phyloP scores from a whole-genome alignment of 2,888 invertebrate genomes.

The Nemotelus nigrinus region DNA sequence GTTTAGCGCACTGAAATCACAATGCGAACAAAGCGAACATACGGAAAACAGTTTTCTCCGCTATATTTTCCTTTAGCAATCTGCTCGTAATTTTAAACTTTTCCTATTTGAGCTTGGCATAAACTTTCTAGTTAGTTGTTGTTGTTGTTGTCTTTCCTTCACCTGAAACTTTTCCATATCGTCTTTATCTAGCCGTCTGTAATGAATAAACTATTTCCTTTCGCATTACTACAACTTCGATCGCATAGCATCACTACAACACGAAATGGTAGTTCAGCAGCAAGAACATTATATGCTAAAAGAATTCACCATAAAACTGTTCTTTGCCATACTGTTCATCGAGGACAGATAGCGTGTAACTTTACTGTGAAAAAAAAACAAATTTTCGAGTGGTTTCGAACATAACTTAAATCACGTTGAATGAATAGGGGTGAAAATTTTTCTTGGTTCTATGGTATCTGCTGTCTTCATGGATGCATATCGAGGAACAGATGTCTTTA shows the following conservation, averaged over 20 bases:
- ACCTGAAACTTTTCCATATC: slow-evolving; percentile 36
- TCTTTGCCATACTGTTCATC: not conserved
- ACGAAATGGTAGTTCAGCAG: not conserved
- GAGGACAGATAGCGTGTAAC: slow-evolving; percentile 14
- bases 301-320: not conserved
- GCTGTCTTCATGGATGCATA: no score
- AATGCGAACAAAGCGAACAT: slow-evolving; percentile 14
- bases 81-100: slow-evolving; percentile 36
- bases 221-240: slow-evolving; percentile 27
- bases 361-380: slow-evolving; percentile 19
- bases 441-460: no score
- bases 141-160: slow-evolving; percentile 3
- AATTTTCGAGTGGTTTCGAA: slow-evolving; percentile 37
- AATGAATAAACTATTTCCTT: slow-evolving; percentile 36
- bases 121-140: slow-evolving; percentile 17
- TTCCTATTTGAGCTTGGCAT: slow-evolving; percentile 35
- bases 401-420: slow-evolving; percentile 20
- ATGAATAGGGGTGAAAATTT: not conserved
- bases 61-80: not conserved
- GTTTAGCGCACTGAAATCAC: not conserved
- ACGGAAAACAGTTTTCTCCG: slow-evolving; percentile 14
- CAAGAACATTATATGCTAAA: not conserved
- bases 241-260: not conserved
- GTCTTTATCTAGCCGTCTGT: slow-evolving; percentile 17
- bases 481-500: no score